phyloP scores from a whole-genome alignment of 2,888 invertebrate genomes.

The Latheticus oryzae region DNA sequence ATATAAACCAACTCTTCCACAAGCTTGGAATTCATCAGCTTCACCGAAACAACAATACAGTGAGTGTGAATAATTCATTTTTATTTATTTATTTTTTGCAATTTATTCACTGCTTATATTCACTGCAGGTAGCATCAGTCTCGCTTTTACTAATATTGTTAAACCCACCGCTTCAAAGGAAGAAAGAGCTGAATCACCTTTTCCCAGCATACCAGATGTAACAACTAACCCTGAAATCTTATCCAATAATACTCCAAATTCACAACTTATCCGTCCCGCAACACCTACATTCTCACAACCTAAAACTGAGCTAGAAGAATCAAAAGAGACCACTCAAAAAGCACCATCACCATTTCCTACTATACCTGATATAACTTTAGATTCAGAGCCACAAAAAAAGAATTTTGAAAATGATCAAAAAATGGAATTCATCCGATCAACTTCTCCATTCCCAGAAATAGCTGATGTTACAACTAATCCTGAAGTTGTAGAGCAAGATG shows the following conservation, averaged over 20 bases:
- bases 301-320: slow-evolving; percentile 45
- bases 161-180: slow-evolving; percentile 41
- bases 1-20: slow-evolving; percentile 67
- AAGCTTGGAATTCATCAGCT: slow-evolving; percentile 65
- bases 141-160: slow-evolving; percentile 55
- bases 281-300: slow-evolving; percentile 48
- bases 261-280: slow-evolving; percentile 44
- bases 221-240: slow-evolving; percentile 49
- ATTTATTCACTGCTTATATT: slow-evolving; percentile 34
- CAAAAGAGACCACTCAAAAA: slow-evolving; percentile 41
- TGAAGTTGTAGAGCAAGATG: slow-evolving; percentile 58
- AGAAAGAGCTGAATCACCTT: slow-evolving; percentile 52
- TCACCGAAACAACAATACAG: slow-evolving; percentile 58
- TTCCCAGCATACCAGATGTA: slow-evolving; percentile 57
- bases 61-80: slow-evolving; percentile 54
- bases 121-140: slow-evolving; percentile 56
- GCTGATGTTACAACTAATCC: slow-evolving; percentile 57
- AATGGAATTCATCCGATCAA: slow-evolving; percentile 46
- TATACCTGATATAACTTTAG: slow-evolving; percentile 54
- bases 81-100: slow-evolving; percentile 20
- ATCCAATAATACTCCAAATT: slow-evolving; percentile 32
- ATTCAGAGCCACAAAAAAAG: slow-evolving; percentile 48
- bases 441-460: slow-evolving; percentile 60
- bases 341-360: slow-evolving; percentile 53
- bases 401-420: slow-evolving; percentile 50